Percentiles rank a stretch among this genome's conserved stretches.
These are phyloP conservation scores for Excalfactoria chinensis DNA, from an alignment of 2,113 vertebrate species.

Conservation along the genomic window DNA sequence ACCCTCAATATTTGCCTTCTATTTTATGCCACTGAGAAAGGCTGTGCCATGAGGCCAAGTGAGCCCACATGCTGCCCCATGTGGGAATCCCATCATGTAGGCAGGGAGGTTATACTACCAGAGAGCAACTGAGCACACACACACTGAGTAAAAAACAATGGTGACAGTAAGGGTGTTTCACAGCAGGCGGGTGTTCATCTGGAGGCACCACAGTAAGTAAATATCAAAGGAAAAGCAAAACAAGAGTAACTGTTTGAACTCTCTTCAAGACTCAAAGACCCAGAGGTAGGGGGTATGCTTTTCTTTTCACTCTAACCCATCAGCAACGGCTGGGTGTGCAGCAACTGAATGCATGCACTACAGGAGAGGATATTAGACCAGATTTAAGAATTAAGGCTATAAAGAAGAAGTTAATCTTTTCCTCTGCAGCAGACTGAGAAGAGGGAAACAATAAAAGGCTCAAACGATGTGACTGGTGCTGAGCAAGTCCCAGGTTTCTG, in stretches of 20 bases:
- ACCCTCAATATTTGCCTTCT: not conserved
- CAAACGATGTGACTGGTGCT: not conserved
- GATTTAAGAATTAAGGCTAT: constrained; percentile 62
- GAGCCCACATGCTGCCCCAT: fast-evolving
- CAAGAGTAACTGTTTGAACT: constrained; percentile 65
- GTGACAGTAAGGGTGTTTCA: not conserved
- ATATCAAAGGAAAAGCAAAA: constrained; percentile 63
- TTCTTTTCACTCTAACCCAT: constrained; percentile 56
- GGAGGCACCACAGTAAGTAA: not conserved
- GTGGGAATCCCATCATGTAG: not conserved
- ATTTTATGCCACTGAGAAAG: fast-evolving
- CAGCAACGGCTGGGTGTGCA: constrained; percentile 55
- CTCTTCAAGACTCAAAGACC: constrained; percentile 61
- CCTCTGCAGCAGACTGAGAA: constrained; percentile 28
- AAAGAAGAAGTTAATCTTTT: constrained; percentile 62
- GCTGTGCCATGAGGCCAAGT: not conserved
- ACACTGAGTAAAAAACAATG: not conserved
- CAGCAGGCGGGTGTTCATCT: not conserved
- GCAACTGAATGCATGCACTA: constrained; percentile 63
- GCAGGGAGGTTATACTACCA: fast-evolving
- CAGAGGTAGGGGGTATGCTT: constrained; percentile 51
- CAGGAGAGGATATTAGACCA: constrained; percentile 67
- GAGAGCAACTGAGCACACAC: not conserved
- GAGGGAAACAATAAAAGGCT: not conserved
- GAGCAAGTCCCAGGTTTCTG: not conserved